Conservation (phyloP, 2,888 invertebrate species). For the Lochmaea crataegi region DNA sequence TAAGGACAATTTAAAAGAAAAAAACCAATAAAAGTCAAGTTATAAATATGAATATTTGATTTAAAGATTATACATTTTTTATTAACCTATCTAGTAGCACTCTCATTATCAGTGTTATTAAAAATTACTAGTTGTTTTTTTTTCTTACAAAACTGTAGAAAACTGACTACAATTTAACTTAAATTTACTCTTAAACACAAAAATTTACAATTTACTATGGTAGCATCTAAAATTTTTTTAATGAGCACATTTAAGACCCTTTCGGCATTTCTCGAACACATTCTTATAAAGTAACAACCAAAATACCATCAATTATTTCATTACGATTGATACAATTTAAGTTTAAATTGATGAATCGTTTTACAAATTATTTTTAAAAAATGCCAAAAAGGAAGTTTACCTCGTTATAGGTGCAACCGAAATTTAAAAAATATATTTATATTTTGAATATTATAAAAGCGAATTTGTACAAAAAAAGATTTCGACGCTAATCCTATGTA, state of each 20-base stretch:
- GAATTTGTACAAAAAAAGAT: conserved; percentile 25
- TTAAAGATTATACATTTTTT: conserved; percentile 25
- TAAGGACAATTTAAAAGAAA: not conserved
- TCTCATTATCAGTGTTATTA: conserved; percentile 21
- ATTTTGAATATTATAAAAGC: conserved; percentile 21
- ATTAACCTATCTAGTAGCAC: conserved; percentile 22
- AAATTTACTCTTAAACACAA: conserved; percentile 4
- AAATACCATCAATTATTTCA: not conserved
- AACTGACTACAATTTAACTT: conserved; percentile 3
- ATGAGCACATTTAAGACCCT: not conserved
- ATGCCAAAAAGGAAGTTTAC: conserved; percentile 3
- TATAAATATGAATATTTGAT: conserved; percentile 25
- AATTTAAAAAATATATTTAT: conserved; percentile 12
- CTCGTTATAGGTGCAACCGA: not conserved
- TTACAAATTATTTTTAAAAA: not conserved
- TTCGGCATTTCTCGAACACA: not conserved
- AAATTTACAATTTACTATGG: not conserved
- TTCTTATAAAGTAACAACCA: not conserved
- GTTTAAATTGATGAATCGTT: too few relatives aligned
- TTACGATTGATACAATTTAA: too few relatives aligned
- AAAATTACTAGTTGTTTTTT: conserved; percentile 11
- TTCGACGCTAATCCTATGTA: conserved; percentile 23
- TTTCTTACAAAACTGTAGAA: conserved; percentile 22
- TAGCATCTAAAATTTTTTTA: not conserved
- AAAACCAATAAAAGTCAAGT: conserved; percentile 17